Percentiles rank a stretch among this genome's conserved stretches.
These are phyloP conservation scores for Arnoldichthys spilopterus DNA, from an alignment of 2,797 vertebrate genomes.

Conservation along the genomic window DNA sequence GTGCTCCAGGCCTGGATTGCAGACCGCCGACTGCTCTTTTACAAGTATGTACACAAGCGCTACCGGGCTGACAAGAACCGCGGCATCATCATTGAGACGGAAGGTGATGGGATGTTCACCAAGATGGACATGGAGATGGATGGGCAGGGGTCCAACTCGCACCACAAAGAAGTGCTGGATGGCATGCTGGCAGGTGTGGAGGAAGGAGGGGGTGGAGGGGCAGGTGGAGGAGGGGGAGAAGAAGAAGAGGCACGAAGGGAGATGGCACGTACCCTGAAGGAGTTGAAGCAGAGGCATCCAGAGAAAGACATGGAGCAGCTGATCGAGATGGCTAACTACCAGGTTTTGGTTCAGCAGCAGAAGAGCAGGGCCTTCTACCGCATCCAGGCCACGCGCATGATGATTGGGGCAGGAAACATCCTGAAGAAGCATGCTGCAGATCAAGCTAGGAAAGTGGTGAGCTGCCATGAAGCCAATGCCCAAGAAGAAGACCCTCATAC, in stretches of 20 bases:
- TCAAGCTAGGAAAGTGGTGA: constrained; percentile 86
- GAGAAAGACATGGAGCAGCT: constrained; percentile 89
- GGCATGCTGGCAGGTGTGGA: constrained; percentile 82
- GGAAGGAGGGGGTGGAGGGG: constrained; percentile 73
- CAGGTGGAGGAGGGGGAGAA: constrained; percentile 72
- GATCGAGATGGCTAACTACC: constrained; percentile 89
- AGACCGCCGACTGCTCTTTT: constrained; percentile 85
- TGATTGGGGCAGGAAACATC: constrained; percentile 89
- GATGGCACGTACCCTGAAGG: constrained; percentile 86
- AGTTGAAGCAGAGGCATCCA: constrained; percentile 83
- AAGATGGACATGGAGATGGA: constrained; percentile 88
- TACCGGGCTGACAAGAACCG: constrained; percentile 83
- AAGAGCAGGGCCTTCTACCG: constrained; percentile 89
- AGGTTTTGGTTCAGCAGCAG: constrained; percentile 86
- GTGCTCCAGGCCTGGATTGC: constrained; percentile 88
- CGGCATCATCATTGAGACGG: constrained; percentile 84
- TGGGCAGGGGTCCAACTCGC: constrained; percentile 77
- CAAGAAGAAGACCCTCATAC: constrained; percentile 86
- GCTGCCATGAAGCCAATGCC: constrained; percentile 80
- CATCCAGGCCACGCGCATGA: constrained; percentile 88
- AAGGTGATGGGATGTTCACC: constrained; percentile 81
- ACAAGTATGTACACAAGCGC: constrained; percentile 84
- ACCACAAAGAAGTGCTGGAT: constrained; percentile 80
- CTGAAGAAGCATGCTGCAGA: constrained; percentile 88
- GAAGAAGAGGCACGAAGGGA: constrained; percentile 80